Base-by-base conservation (phyloP, 30 jellyfish, hydroid and myxozoan species). In the Hydra vulgaris region DNA sequence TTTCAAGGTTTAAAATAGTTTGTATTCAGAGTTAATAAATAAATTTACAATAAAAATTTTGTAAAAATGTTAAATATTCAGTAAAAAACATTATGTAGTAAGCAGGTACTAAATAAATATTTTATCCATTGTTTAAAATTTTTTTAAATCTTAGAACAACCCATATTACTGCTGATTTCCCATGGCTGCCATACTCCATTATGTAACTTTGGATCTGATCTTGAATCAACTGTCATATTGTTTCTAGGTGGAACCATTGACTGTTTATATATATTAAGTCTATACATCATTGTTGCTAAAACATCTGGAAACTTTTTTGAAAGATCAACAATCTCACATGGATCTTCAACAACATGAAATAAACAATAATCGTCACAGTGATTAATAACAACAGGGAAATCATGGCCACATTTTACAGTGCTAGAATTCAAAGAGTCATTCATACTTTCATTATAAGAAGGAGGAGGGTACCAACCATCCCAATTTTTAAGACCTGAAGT, bases 121-220 rank as follows among this genome's bases (percentile, higher is more conserved):
- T n/a, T n/a, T n/a, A n/a, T n/a, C n/a, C n/a, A n/a, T n/a, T n/a
- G n/a, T n/a, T n/a, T n/a, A n/a, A n/a, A n/a, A n/a, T n/a, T n/a
- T n/a, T n/a, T n/a, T n/a, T n/a, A n/a, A n/a, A n/a, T n/a, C n/a
- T n/a, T n/a, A n/a, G n/a, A n/a, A n/a, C n/a, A n/a, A n/a, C n/a
- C n/a, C n/a, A n/a, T n/a, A n/a, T n/a, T n/a, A n/a, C n/a, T n/a
- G n/a, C n/a, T n/a, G 12, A 40, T 40, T 40, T 40, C 8, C 94
- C 96, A 89, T 1, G 96, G 95, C 81, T 79, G 89, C 96, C 96
- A 89, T 52, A 82, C 88, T 18, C 95, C 96, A n/a, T 88, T 90
- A 56, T 89, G 96, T 66, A 89, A 52, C 78, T 89, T 89, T 7
- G 96, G 96, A 67, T 89, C 74, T 1, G 96, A 61, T 16, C 72